These are phyloP conservation scores for Athalia rosae DNA, from an alignment of 2,888 invertebrate species.

Conservation along the genomic window DNA sequence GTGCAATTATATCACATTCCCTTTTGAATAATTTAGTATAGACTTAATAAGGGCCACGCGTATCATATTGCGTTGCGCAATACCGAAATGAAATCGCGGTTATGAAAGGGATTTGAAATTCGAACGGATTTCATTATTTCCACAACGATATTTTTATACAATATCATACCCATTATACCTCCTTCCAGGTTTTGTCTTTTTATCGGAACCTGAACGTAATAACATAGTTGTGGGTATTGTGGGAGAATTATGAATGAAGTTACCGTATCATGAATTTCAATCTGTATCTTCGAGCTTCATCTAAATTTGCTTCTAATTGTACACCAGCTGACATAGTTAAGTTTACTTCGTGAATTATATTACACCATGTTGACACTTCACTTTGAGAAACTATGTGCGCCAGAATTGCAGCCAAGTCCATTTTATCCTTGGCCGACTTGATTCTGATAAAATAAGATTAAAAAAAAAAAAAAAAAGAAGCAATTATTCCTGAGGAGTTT, in stretches of 20 bases:
- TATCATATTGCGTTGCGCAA: conserved; percentile 13
- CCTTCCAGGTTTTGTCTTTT: background rate
- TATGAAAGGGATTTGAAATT: conserved; percentile 17
- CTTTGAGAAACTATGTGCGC: background rate
- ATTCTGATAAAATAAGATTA: background rate
- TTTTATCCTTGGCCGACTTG: conserved; percentile 25
- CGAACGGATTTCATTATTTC: conserved; percentile 24
- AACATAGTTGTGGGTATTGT: background rate
- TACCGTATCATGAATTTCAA: no score
- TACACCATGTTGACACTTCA: conserved; percentile 5
- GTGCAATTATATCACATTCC: background rate
- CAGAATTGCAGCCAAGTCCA: conserved; percentile 8
- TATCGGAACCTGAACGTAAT: background rate
- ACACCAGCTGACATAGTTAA: background rate
- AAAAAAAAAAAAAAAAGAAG: no score
- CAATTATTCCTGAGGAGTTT: no score
- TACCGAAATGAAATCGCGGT: background rate
- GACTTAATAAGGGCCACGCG: background rate
- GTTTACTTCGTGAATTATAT: background rate
- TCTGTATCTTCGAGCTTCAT: background rate
- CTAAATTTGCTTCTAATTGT: background rate
- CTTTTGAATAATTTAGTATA: background rate
- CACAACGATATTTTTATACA: background rate
- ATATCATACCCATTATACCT: no score
- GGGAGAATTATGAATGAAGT: no score